Evolutionary conservation across 2,888 invertebrate genomes (phyloP).

Genomic region (Rhimphoctona megacephalus): DNA sequence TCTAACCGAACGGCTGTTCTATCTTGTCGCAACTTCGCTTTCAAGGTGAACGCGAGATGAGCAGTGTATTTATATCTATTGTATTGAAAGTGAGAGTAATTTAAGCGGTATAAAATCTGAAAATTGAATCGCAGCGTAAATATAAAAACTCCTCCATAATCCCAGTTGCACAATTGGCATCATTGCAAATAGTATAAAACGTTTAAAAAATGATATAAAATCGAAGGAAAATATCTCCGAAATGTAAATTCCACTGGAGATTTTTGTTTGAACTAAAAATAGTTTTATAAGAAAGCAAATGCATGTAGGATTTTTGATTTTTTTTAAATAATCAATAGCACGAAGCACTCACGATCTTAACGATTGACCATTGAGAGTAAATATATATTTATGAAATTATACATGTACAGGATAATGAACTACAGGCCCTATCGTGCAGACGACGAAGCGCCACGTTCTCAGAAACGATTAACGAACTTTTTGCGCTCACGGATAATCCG

Average conservation of each 20-base stretch:
- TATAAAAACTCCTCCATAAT: neutral
- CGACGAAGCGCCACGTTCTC: constrained; percentile 63
- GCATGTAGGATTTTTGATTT: neutral
- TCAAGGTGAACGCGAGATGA: constrained; percentile 69
- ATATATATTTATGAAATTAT: constrained; percentile 27
- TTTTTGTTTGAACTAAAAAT: neutral
- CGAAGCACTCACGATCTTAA: constrained; percentile 4
- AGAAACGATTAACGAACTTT: constrained; percentile 69
- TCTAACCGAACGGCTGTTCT: constrained; percentile 55
- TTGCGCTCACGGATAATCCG: constrained; percentile 58
- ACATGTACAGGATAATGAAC: constrained; percentile 44
- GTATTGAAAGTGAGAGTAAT: neutral
- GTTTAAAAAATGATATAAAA: neutral
- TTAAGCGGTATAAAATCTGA: neutral
- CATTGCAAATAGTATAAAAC: neutral
- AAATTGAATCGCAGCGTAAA: neutral
- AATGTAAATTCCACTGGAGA: neutral
- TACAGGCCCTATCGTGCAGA: constrained; percentile 52
- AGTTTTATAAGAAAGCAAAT: neutral
- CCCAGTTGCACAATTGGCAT: neutral
- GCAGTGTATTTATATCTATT: constrained; percentile 1
- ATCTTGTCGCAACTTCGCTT: constrained; percentile 69
- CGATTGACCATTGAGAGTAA: neutral
- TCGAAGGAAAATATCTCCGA: neutral
- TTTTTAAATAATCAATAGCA: constrained; percentile 12